Conservation (phyloP, 2,113 vertebrate genomes). For the Murina feae region DNA sequence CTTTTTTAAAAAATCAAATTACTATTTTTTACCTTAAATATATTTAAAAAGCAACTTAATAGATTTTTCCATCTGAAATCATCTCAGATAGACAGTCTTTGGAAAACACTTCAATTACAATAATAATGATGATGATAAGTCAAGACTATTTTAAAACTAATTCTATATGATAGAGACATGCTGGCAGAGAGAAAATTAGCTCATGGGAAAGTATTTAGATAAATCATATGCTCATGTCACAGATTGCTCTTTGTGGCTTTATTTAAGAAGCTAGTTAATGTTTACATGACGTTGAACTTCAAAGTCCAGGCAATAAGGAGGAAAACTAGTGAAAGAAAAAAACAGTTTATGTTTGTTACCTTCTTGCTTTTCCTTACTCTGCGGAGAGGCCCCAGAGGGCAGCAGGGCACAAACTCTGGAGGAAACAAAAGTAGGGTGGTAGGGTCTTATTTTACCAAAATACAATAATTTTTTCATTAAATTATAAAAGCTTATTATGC, state of each 20-base stretch:
- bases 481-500: constrained; percentile 1
- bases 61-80: background rate
- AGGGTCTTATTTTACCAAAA: background rate
- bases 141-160: constrained; percentile 1
- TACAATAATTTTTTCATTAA: background rate
- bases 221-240: background rate
- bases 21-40: background rate
- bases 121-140: background rate
- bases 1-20: background rate
- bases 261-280: constrained; percentile 66
- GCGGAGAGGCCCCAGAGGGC: background rate
- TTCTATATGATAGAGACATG: background rate
- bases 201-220: background rate
- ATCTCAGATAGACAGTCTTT: constrained; percentile 10
- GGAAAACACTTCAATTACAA: background rate
- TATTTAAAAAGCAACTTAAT: background rate
- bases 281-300: constrained; percentile 52
- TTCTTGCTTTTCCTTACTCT: background rate
- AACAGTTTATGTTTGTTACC: background rate
- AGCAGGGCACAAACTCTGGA: background rate
- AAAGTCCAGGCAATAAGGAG: constrained; percentile 56
- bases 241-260: constrained; percentile 39
- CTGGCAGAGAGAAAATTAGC: background rate
- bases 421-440: background rate
- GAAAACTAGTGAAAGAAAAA: background rate